phyloP scores from a whole-genome alignment of 2,797 vertebrate genomes.

The Poliocrania exsul region DNA sequence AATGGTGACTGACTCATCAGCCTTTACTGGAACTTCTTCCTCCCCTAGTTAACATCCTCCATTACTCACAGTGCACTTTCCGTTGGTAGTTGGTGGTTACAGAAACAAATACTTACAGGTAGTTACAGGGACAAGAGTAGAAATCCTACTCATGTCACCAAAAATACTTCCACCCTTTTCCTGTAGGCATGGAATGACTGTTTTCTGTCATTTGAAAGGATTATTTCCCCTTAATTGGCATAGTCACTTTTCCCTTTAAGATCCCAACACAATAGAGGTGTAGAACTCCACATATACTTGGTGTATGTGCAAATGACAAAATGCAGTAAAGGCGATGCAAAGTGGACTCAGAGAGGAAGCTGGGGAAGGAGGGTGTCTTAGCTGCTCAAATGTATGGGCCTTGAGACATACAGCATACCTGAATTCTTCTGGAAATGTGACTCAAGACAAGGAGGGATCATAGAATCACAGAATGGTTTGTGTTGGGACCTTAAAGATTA shows the following conservation, averaged over 20 bases:
- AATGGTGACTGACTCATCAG: neutral
- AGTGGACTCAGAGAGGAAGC: neutral
- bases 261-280: neutral
- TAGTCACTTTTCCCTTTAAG: neutral
- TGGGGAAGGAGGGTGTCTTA: rapidly evolving
- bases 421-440: neutral
- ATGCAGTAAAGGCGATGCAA: neutral
- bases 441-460: neutral
- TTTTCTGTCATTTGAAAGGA: neutral
- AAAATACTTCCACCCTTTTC: neutral
- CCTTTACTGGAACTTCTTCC: neutral
- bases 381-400: neutral
- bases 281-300: neutral
- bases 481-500: neutral
- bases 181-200: neutral
- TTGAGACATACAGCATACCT: neutral
- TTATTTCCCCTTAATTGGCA: neutral
- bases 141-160: neutral
- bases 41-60: neutral
- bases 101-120: no score
- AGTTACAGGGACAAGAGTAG: neutral
- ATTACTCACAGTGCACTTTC: neutral
- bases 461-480: neutral
- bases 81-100: neutral
- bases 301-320: neutral